Evolutionary conservation across 2,888 invertebrate genomes (phyloP).

Genomic region (Lithophane socia): DNA sequence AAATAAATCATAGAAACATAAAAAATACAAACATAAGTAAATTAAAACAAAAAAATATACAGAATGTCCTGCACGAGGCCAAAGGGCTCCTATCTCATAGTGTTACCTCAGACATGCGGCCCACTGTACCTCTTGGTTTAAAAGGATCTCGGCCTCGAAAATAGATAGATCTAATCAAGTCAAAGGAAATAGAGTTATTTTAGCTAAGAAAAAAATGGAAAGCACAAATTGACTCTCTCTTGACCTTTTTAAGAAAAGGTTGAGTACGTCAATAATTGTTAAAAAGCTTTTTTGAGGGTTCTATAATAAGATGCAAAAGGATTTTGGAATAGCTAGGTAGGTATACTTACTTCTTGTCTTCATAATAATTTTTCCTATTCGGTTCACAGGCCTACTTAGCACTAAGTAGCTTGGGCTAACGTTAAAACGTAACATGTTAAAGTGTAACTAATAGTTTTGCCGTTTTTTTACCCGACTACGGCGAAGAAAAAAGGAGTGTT

Average conservation of each 20-base stretch:
- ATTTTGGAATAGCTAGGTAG: not conserved
- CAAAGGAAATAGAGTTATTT: not conserved
- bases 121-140: not conserved
- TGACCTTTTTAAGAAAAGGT: conserved; percentile 5
- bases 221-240: not conserved
- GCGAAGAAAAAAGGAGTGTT: too few relatives aligned
- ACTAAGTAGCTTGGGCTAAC: not conserved
- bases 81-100: not conserved
- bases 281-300: conserved; percentile 16
- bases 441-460: too few relatives aligned
- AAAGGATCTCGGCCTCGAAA: not conserved
- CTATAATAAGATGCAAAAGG: not conserved
- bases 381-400: not conserved
- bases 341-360: not conserved
- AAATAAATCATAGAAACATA: not conserved
- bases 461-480: too few relatives aligned
- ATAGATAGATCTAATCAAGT: not conserved
- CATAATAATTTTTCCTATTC: not conserved
- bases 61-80: not conserved
- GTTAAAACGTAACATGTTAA: not conserved
- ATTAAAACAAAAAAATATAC: not conserved
- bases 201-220: not conserved
- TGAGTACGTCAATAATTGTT: not conserved
- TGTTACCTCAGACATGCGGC: not conserved
- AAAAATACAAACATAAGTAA: too few relatives aligned